A percentile compares a stretch with the other conserved stretches of the same genome.
Conservation (phyloP, 1,140 invertebrate species). For the Calephelis nemesis region DNA sequence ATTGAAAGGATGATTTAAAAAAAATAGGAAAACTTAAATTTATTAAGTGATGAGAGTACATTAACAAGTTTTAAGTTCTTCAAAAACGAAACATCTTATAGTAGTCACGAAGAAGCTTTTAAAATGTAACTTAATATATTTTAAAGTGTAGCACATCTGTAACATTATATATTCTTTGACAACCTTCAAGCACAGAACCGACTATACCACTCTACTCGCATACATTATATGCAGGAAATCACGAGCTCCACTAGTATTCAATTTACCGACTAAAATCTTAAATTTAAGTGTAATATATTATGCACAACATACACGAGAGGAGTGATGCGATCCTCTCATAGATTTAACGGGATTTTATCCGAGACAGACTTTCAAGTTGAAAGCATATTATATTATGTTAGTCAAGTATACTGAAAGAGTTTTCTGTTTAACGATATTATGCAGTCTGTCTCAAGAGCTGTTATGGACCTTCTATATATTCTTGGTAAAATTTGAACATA, state of each 20-base stretch:
- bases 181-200: conserved; percentile 53
- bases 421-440: neutral
- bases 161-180: conserved; percentile 51
- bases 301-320: neutral
- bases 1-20: too few relatives aligned
- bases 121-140: too few relatives aligned
- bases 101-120: too few relatives aligned
- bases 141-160: conserved; percentile 23
- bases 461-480: conserved; percentile 1
- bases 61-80: too few relatives aligned
- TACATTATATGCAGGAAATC: conserved; percentile 75
- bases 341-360: conserved; percentile 13
- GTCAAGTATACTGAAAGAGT: conserved; percentile 7
- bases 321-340: conserved; percentile 4
- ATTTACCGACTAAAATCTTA: conserved; percentile 75
- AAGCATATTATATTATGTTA: neutral
- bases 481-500: neutral
- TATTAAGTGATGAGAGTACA: too few relatives aligned
- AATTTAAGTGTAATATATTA: conserved; percentile 45
- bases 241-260: conserved; percentile 59
- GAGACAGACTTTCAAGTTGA: conserved; percentile 3
- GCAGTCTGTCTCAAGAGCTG: conserved; percentile 1
- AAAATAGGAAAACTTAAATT: too few relatives aligned
- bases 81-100: too few relatives aligned
- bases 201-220: conserved; percentile 50